Conservation (phyloP, 2,797 vertebrate species). For the Falco novaeseelandiae region DNA sequence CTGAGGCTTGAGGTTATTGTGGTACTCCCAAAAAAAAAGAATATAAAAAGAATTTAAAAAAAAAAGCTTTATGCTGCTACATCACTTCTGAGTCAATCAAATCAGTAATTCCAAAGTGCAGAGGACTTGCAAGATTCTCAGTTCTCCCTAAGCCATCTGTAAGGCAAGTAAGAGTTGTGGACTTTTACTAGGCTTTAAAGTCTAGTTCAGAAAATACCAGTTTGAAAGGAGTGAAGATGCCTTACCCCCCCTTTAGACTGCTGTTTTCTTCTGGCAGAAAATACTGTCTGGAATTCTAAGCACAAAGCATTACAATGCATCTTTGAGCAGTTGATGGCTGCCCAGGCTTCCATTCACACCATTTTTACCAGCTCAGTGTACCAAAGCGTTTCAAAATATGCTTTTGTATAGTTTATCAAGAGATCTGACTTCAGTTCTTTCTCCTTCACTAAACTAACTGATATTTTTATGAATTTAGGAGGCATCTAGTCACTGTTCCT, state of each 20-base stretch:
- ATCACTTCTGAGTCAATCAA: background rate
- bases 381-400: background rate
- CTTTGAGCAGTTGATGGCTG: rapidly evolving
- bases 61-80: background rate
- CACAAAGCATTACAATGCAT: background rate
- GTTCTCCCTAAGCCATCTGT: background rate
- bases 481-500: background rate
- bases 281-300: background rate
- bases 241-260: background rate
- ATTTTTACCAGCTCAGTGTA: background rate
- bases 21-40: background rate
- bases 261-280: background rate
- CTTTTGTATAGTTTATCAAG: background rate
- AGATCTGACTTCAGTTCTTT: background rate
- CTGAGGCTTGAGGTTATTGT: conserved; percentile 8
- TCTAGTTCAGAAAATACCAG: background rate
- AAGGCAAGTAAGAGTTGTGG: rapidly evolving
- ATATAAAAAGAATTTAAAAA: background rate
- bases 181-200: background rate
- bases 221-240: background rate
- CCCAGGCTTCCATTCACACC: background rate
- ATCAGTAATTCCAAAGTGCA: background rate
- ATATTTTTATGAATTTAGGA: background rate
- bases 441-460: background rate
- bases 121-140: background rate